Base-by-base conservation (phyloP, 2,113 vertebrate genomes). In the Fulica atra region DNA sequence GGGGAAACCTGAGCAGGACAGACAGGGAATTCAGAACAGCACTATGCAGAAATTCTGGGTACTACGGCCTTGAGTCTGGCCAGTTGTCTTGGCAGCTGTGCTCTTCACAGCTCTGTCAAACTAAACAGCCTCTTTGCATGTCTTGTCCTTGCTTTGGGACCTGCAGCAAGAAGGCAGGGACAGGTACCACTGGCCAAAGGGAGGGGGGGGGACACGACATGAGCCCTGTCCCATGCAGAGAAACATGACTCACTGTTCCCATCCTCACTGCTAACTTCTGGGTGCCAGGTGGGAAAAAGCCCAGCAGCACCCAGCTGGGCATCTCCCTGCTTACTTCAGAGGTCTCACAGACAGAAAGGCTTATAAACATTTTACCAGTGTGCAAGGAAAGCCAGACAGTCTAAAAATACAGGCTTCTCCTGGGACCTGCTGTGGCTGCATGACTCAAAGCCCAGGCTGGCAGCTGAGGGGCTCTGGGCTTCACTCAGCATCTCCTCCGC, bases 231-330 rank as follows among this genome's bases (percentile, higher is more conserved):
- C 38, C 31, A 2, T 16, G 0, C 64, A 12, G 71, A 24, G 33
- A 57, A 3, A 38, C 40, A 18, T 20, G 2, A 64, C 17, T 6
- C 42, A 23, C 26, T 0, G 0, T 20, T 33, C 40, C 82, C 44
- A 54, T 7, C 53, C 26, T 53, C 68, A 6, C 7, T 31, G n/a
- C 26, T 64, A 25, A 12, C 0, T 25, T 46, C 31, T 63, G 83
- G 35, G 8, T 59, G 28, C 60, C 65, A 40, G 70, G 13, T 33
- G 44, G 64, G 50, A 25, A 3, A 3, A n/a, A 54, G 60, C 71
- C 15, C 26, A 35, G 78, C 82, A 82, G 31, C 25, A 36, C 72
- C 54, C 31, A 59, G 31, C 16, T 14, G 73, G 29, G 44, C 0
- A 8, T 7, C 56, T 78, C 42, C 44, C 18, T 86, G n/a, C 44